Base-by-base conservation (phyloP, 1,140 invertebrate species). In the Medauroidea extradentata region DNA sequence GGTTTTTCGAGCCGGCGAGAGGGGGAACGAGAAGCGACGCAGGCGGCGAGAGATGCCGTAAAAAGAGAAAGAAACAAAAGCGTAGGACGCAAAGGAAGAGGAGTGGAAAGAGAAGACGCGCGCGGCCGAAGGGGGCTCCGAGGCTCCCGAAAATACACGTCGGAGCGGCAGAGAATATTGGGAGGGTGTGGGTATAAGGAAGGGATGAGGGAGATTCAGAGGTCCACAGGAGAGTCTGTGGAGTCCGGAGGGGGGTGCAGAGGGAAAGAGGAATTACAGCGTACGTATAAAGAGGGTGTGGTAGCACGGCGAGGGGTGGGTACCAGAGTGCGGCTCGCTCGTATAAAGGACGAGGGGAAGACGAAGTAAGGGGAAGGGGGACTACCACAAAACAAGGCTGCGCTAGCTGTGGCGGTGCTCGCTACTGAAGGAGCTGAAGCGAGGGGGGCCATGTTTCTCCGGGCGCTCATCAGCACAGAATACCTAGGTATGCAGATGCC, bases 351-450 rank as follows among this genome's bases (percentile, higher is more conserved):
- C 46, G 52, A 52, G 27, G 34, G 55, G 49, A 44, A 50, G 54
- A 54, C 41, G 53, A 38, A 49, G 51, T 55, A 59, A 57, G 19
- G 34, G 50, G 25, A 53, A 49, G 61, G 50, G 52, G 55, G 59
- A 56, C 5, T 34, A 62, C 61, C 64, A 65, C 72, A 70, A 70
- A 67, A 67, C 74, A 73, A 72, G 74, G 73, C 72, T 76, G 73
- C 72, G 71, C 73, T 75, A 75, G 74, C 74, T 75, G 75, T 75
- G 75, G 75, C 73, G 73, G 73, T 68, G 70, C 68, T 63, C 69
- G 69, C 71, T 68, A 71, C 70, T 74, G 69, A 71, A 69, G 73
- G 72, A 70, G 72, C 68, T 67, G 66, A 65, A 66, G 65, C 63
- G 66, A 63, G 63, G 69, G 68, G 68, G 71, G 70, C 73, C 70